Evolutionary conservation across 2,888 invertebrate genomes (phyloP).

Genomic region (Drosophila lacicola): DNA sequence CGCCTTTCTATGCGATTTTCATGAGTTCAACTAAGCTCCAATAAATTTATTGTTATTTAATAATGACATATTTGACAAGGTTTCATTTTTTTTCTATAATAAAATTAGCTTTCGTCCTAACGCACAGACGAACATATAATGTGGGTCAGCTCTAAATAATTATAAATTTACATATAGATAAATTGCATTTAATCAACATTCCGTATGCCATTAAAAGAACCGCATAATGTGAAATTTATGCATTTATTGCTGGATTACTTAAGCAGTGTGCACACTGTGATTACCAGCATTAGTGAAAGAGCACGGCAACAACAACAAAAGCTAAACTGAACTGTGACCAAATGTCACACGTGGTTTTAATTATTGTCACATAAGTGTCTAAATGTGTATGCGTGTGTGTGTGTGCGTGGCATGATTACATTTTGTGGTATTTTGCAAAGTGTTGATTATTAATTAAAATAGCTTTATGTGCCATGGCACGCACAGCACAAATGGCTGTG

Average conservation of each 20-base stretch:
- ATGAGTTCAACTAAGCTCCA: background rate
- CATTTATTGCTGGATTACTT: constrained; percentile 39
- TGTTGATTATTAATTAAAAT: constrained; percentile 81
- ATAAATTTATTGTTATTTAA: background rate
- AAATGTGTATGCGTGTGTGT: constrained; percentile 8
- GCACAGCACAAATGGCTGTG: constrained; percentile 21
- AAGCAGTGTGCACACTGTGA: constrained; percentile 22
- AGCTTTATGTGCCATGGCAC: constrained; percentile 64
- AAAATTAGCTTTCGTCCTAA: constrained; percentile 5
- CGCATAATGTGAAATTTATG: constrained; percentile 36
- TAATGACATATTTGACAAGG: constrained; percentile 1
- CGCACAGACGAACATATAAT: background rate
- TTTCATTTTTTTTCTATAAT: background rate
- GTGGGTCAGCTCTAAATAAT: constrained; percentile 18
- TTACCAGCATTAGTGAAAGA: constrained; percentile 12
- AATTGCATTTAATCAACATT: constrained; percentile 39
- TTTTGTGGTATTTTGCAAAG: constrained; percentile 75
- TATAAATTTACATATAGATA: constrained; percentile 23
- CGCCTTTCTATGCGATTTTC: constrained; percentile 6
- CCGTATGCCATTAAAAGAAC: constrained; percentile 31
- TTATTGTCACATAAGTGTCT: constrained; percentile 59
- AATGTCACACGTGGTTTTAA: constrained; percentile 77
- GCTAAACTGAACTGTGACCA: constrained; percentile 65
- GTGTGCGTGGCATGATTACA: constrained; percentile 63
- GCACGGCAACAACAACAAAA: constrained; percentile 3